A percentile compares a stretch with the other conserved stretches of the same genome.
These are phyloP conservation scores for Eupithecia abbreviata DNA, from an alignment of 2,888 invertebrate genomes.

Conservation along the genomic window DNA sequence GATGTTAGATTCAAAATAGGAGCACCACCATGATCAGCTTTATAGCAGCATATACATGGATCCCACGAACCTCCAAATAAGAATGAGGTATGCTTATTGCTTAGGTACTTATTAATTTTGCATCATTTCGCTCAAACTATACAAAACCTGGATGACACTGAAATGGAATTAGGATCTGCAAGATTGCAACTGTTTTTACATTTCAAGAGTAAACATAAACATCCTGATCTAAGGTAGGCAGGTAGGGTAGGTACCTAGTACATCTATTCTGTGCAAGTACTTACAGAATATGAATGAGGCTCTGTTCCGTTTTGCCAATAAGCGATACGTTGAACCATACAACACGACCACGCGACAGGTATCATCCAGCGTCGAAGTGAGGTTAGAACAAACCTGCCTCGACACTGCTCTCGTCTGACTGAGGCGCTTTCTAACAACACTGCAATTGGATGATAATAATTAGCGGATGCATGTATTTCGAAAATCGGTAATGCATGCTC, in stretches of 20 bases:
- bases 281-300: conserved; percentile 42
- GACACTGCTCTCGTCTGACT: conserved; percentile 29
- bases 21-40: no score
- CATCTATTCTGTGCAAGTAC: conserved; percentile 1
- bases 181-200: neutral
- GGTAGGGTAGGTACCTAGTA: neutral
- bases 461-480: conserved; percentile 64
- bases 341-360: conserved; percentile 45
- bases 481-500: conserved; percentile 60
- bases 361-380: conserved; percentile 48
- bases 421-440: conserved; percentile 43
- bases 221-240: no score
- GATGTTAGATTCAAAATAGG: no score
- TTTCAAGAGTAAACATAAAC: no score
- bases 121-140: neutral
- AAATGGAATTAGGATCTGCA: neutral
- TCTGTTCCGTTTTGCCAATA: conserved; percentile 61
- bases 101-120: neutral
- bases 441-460: conserved; percentile 47
- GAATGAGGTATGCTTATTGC: neutral
- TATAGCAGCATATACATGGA: no score
- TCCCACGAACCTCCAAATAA: neutral
- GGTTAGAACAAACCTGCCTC: conserved; percentile 23
- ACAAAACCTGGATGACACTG: neutral
- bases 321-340: conserved; percentile 72